Base-by-base conservation (phyloP, 2,113 vertebrate species). In the Misgurnus anguillicaudatus region DNA sequence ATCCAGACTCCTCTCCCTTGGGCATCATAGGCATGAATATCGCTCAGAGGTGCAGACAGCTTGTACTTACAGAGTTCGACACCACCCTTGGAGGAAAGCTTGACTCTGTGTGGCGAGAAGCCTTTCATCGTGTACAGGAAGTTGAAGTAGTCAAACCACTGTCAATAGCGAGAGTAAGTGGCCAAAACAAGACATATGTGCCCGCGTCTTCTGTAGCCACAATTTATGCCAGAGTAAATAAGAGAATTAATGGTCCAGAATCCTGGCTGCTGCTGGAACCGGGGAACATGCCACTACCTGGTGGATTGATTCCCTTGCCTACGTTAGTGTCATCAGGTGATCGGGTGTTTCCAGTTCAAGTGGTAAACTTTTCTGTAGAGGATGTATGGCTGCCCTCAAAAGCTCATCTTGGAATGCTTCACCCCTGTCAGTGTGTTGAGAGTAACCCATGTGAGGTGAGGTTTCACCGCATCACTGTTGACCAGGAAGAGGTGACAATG, bases 21-120 rank as follows among this genome's bases (percentile, higher is more conserved):
- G 69, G 41, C 3, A 51, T 82, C 19, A 66, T 78, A 3, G 69
- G 81, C 14, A 83, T 75, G 77, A 83, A 79, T 24, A 78, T 79
- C 31, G 51, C 57, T 6, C 41, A 48, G 41, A 31, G 71, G 13
- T 79, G 77, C 45, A 63, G 65, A 57, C 9, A 77, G 47, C 19
- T 83, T 9, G 77, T 45, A n/a, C 45, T 60, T 16, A 14, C 78
- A 9, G 60, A 62, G 65, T 67, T 67, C 24, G 42, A 67, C 42
- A 67, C n/a, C 1, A 47, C 65, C 24, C 47, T 67, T 6, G 10
- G 65, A 24, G 65, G 65, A 10, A 19, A 67, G 38, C 5, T 67
- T n/a, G 65, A 67, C n/a, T 47, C 65, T 14, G 65, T 67, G 41
- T 67, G 64, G 64, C 45, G 10, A 9, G 65, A 67, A 6, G 65